Evolutionary conservation across 1,140 invertebrate genomes (phyloP), one percentile per base, ranked within the genome.

Genomic region (Pseudomyrmex concolor): DNA sequence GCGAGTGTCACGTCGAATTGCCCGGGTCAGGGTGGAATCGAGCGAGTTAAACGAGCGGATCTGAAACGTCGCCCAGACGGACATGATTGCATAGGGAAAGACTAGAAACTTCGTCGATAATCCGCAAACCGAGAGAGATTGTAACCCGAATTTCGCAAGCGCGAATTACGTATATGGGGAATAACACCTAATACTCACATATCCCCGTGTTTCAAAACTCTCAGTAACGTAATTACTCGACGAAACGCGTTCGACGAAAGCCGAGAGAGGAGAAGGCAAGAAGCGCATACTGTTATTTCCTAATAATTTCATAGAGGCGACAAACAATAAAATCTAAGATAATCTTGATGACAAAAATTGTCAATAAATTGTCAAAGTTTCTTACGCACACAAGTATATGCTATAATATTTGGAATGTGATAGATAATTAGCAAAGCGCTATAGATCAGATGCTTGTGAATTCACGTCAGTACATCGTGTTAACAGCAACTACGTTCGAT

Each of bases 1-100:
- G 15, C 7, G 50, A 34, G 34, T 86, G 83, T 88, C 86, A 59
- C 55, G 63, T 89, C 63, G 67, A 81, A 84, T 74, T 74, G 84
- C 71, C 45, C 25, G 25, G 76, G 76, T 45, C 72, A 74, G 63
- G 19, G 13, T 8, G 45, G 17, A 74, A 10, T 51, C 66, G 45
- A 43, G 60, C 66, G 51, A 70, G 22, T 45, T 51, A 48, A 76
- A 59, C 71, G n/a, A 59, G 64, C 64, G 15, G 43, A 15, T 66
- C 45, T 19, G 50, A 7, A 45, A 45, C 19, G 15, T 43, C 22
- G 19, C 62, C 57, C 51, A 34, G n/a, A 60, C 25, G 62, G 7
- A 77, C 43, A 7, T 63, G 54, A 77, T 77, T 77, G 51, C 54
- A 45, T 64, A 22, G 22, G 43, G 45, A 45, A 55, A n/a, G 19